phyloP scores from a whole-genome alignment of 2,888 invertebrate genomes.

The Epiblema foenella region DNA sequence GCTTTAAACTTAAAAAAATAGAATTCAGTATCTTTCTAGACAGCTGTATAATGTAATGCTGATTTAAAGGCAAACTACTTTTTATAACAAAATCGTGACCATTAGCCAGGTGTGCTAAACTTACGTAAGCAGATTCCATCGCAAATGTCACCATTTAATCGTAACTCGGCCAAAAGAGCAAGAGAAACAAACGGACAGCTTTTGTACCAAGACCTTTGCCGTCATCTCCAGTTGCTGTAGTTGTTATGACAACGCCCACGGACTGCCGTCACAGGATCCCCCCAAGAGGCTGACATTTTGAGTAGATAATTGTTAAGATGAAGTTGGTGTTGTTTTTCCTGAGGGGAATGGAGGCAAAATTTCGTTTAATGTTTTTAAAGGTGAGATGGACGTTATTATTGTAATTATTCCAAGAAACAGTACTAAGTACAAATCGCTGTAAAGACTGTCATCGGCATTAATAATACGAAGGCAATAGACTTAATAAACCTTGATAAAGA shows the following conservation, averaged over 20 bases:
- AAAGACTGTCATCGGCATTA: not conserved
- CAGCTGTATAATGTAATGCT: not conserved
- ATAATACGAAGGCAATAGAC: not conserved
- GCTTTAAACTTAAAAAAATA: not conserved
- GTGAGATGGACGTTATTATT: not conserved
- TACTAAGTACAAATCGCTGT: not conserved
- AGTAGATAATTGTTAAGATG: slow-evolving; percentile 23
- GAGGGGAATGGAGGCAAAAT: not conserved
- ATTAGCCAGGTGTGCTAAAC: not conserved
- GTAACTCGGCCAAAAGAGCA: slow-evolving; percentile 30
- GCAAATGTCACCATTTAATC: slow-evolving; percentile 16
- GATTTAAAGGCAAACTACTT: slow-evolving; percentile 20
- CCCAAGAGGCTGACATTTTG: slow-evolving; percentile 23
- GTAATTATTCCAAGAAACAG: not conserved
- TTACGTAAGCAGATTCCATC: not conserved
- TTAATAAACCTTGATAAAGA: not conserved
- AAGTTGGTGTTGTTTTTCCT: slow-evolving; percentile 23
- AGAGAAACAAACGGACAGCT: slow-evolving; percentile 33
- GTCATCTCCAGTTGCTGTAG: slow-evolving; percentile 33
- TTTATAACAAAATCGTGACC: not conserved
- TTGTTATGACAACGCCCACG: slow-evolving; percentile 36
- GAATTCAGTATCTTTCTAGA: not conserved
- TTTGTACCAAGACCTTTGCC: slow-evolving; percentile 38
- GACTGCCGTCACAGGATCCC: slow-evolving; percentile 25
- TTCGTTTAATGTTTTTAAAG: not conserved